Conservation (phyloP, 2,888 invertebrate genomes). For the Epinotia demarniana region DNA sequence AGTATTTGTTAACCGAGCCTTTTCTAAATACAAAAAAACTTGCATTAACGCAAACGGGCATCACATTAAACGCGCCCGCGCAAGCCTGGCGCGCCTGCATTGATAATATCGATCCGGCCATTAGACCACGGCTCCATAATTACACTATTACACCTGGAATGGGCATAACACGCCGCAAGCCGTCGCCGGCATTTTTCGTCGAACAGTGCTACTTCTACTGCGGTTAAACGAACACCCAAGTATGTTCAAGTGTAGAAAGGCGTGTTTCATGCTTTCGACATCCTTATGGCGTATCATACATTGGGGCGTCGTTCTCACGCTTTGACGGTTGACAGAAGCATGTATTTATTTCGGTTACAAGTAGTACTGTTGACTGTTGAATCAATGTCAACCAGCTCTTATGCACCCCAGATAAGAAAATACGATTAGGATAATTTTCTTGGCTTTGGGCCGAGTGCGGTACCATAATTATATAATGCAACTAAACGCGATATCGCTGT, state of each 20-base stretch:
- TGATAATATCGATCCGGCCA: constrained; percentile 63
- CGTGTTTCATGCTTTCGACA: not conserved
- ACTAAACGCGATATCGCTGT: no score
- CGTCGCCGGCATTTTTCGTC: constrained; percentile 61
- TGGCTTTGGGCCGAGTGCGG: not conserved
- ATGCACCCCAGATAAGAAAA: not conserved
- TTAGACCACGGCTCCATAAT: constrained; percentile 67
- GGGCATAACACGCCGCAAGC: constrained; percentile 67
- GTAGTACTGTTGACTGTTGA: not conserved
- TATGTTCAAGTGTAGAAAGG: not conserved
- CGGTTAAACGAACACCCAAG: constrained; percentile 11
- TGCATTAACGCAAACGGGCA: constrained; percentile 1
- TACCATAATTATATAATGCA: no score
- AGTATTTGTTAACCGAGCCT: not conserved
- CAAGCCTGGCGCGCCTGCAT: constrained; percentile 50
- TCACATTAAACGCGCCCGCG: constrained; percentile 22
- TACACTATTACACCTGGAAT: constrained; percentile 69
- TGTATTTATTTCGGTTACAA: not conserved
- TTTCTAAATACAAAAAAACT: not conserved
- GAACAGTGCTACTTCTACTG: constrained; percentile 57
- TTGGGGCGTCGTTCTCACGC: not conserved
- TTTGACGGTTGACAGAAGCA: not conserved
- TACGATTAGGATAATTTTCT: not conserved
- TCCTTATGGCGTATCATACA: not conserved
- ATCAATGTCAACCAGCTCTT: not conserved